Percentiles rank a stretch among this genome's conserved stretches.
Conservation (phyloP, 2,888 invertebrate species). For the Trichacis sp. region DNA sequence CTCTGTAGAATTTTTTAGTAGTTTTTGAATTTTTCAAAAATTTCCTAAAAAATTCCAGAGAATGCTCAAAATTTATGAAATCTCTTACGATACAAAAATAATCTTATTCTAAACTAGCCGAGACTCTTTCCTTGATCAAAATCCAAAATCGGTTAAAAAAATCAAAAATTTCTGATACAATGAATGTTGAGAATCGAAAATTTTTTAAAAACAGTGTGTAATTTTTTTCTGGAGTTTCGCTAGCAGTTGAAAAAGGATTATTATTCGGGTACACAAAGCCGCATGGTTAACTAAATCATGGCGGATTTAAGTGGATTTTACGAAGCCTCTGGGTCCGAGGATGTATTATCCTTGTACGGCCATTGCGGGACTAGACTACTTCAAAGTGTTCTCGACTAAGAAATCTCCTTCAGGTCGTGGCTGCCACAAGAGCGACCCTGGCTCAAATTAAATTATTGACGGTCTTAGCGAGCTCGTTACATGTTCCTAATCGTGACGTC, state of each 20-base stretch:
- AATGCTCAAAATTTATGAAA: too few relatives aligned
- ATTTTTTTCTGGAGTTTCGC: constrained; percentile 54
- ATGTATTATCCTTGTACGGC: constrained; percentile 60
- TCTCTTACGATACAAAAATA: too few relatives aligned
- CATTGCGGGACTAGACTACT: constrained; percentile 48
- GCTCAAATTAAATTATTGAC: constrained; percentile 38
- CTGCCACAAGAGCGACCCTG: constrained; percentile 34
- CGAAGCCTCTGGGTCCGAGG: constrained; percentile 60
- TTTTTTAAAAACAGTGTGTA: neutral
- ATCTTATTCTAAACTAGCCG: too few relatives aligned
- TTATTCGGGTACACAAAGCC: constrained; percentile 52
- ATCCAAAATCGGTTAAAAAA: too few relatives aligned
- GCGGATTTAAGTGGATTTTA: constrained; percentile 66
- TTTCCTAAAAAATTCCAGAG: too few relatives aligned
- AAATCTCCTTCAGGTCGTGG: constrained; percentile 42
- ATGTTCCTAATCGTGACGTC: neutral
- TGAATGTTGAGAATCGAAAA: neutral
- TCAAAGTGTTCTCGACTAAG: constrained; percentile 41
- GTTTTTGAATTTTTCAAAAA: too few relatives aligned
- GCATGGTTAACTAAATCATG: constrained; percentile 63
- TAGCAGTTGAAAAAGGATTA: constrained; percentile 61
- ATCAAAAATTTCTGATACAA: too few relatives aligned
- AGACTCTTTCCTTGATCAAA: too few relatives aligned
- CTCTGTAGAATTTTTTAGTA: too few relatives aligned
- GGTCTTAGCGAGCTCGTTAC: constrained; percentile 25